Conservation (phyloP, 1,140 invertebrate species). For the Daktulosphaira vitifoliae region DNA sequence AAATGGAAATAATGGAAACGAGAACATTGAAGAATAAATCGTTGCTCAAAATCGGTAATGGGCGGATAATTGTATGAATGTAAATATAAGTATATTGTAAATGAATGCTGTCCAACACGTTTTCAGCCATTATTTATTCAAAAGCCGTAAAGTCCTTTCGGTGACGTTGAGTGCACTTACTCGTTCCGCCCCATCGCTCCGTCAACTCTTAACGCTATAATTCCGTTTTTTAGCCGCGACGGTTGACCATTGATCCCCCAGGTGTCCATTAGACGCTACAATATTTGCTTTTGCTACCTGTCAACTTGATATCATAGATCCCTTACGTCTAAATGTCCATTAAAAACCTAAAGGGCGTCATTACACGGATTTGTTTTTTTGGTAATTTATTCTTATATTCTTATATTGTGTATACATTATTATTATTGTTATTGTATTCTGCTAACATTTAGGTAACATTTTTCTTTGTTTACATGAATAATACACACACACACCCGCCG, state of each 20-base stretch:
- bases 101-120: neutral
- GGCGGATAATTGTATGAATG: constrained; percentile 23
- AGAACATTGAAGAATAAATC: neutral
- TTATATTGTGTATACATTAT: too few relatives aligned
- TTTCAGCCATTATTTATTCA: constrained; percentile 26
- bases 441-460: too few relatives aligned
- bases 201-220: neutral
- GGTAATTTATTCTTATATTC: too few relatives aligned
- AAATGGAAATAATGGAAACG: too few relatives aligned
- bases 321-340: constrained; percentile 30
- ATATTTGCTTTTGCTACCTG: constrained; percentile 31
- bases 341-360: constrained; percentile 17
- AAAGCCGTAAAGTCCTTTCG: constrained; percentile 23
- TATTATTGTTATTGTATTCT: too few relatives aligned
- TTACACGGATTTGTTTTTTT: neutral
- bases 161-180: constrained; percentile 1
- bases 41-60: constrained; percentile 31
- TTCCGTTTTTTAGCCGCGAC: constrained; percentile 17
- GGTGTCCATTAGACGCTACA: constrained; percentile 10
- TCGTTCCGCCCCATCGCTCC: too few relatives aligned
- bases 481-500: too few relatives aligned
- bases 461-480: too few relatives aligned
- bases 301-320: constrained; percentile 27
- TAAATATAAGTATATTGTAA: neutral
- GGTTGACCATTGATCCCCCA: constrained; percentile 26